Conservation (phyloP, 2,797 vertebrate species). For the Enteromius mattozi region DNA sequence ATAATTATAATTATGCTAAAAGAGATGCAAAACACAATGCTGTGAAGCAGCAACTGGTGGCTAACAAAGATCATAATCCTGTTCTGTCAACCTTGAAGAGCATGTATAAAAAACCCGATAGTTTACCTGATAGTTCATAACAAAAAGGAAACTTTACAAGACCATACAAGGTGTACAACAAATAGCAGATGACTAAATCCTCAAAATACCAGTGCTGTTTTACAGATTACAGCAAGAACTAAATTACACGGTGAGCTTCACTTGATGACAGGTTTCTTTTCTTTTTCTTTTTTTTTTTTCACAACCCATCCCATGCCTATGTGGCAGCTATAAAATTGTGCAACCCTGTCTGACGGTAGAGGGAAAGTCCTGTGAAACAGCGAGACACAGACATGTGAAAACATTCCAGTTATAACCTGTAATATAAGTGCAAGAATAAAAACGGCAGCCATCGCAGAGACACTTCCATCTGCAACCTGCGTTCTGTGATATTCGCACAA, state of each 20-base stretch:
- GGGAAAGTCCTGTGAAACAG: slow-evolving; percentile 46
- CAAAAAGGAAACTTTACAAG: slow-evolving; percentile 29
- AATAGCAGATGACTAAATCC: slow-evolving; percentile 31
- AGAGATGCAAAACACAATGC: not conserved
- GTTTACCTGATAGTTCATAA: slow-evolving; percentile 8
- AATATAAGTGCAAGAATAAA: slow-evolving; percentile 39
- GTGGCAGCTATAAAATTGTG: slow-evolving; percentile 43
- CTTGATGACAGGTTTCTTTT: slow-evolving; percentile 48
- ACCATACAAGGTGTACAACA: slow-evolving; percentile 29
- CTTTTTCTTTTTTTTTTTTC: not conserved
- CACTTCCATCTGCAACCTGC: slow-evolving; percentile 55
- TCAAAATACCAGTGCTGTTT: slow-evolving; percentile 41
- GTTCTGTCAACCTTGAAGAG: not conserved
- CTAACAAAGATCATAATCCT: not conserved
- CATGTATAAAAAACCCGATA: not conserved
- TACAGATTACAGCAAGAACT: slow-evolving; percentile 44
- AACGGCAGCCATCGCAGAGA: slow-evolving; percentile 51
- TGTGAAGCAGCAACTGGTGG: not conserved
- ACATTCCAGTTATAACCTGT: slow-evolving; percentile 46
- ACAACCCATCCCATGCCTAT: slow-evolving; percentile 34
- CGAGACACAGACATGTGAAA: slow-evolving; percentile 33
- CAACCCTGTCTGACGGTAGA: slow-evolving; percentile 21
- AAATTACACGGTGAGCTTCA: slow-evolving; percentile 43
- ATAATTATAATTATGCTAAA: not conserved
- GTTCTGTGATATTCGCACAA: slow-evolving; percentile 58